Evolutionary conservation across 2,113 vertebrate species (phyloP).

Genomic region (Mormoops blainvillei): DNA sequence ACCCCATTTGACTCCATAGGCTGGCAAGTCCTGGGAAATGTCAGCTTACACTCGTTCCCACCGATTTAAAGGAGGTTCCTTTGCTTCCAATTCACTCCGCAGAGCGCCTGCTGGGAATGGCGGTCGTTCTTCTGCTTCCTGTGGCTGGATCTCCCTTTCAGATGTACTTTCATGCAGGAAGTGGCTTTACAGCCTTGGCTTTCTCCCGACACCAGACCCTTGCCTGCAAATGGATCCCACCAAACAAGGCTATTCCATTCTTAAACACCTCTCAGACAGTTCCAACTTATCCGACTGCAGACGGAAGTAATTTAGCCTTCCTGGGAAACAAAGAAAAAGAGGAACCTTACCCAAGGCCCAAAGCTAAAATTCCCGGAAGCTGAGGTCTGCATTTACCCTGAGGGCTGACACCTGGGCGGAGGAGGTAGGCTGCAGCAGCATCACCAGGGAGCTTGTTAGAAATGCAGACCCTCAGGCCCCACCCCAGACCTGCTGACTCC

Average conservation of each 20-base stretch:
- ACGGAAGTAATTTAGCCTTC: not conserved
- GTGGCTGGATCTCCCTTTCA: not conserved
- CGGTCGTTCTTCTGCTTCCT: not conserved
- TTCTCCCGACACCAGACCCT: not conserved
- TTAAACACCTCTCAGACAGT: rapidly evolving
- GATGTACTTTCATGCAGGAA: not conserved
- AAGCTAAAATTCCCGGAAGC: not conserved
- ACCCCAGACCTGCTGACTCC: not conserved
- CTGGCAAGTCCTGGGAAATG: constrained; percentile 9
- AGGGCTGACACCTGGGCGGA: rapidly evolving
- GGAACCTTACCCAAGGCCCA: not conserved
- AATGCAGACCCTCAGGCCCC: not conserved
- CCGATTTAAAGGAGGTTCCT: not conserved
- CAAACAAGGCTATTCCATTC: not conserved
- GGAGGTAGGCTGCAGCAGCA: not conserved
- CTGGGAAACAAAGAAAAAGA: not conserved
- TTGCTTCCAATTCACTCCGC: not conserved
- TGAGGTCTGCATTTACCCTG: not conserved
- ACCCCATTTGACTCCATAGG: not conserved
- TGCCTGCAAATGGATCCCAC: not conserved
- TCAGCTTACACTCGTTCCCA: not conserved
- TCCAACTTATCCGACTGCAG: rapidly evolving
- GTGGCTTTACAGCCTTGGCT: not conserved
- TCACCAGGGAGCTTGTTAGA: not conserved
- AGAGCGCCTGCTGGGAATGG: not conserved